These are phyloP conservation scores for Zeugodacus cucurbitae DNA, from an alignment of 1,140 invertebrate species.

Conservation along the genomic window DNA sequence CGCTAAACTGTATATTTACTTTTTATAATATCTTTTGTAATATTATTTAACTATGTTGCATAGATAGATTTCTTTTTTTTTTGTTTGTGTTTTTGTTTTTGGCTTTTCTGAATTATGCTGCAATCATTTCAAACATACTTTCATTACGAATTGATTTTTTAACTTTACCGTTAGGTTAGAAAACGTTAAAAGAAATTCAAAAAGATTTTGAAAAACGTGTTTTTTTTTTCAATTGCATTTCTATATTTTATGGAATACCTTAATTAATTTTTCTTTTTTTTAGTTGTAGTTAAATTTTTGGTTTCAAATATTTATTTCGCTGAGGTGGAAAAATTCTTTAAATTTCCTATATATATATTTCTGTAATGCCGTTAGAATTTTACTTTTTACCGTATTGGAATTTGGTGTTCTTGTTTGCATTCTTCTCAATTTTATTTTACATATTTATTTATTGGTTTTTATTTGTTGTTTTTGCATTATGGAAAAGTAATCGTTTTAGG, in stretches of 20 bases:
- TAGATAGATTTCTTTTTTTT: background rate
- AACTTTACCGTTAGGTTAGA: background rate
- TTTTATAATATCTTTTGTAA: background rate
- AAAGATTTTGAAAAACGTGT: background rate
- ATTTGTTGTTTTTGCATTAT: background rate
- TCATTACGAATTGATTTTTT: background rate
- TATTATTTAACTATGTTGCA: background rate
- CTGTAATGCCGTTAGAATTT: background rate
- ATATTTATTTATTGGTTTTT: background rate
- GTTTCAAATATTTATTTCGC: background rate
- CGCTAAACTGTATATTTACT: background rate
- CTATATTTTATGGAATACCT: background rate
- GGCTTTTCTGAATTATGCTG: background rate
- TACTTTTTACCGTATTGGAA: background rate
- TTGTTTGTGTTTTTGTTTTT: background rate
- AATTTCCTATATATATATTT: background rate
- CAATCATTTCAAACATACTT: background rate
- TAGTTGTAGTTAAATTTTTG: background rate
- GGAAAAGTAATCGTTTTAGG: constrained; percentile 1
- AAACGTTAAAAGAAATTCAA: background rate
- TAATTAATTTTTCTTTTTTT: background rate
- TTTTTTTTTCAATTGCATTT: background rate
- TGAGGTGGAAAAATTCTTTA: constrained; percentile 34
- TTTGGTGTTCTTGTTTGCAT: constrained; percentile 29
- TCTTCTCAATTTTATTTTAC: background rate